These are phyloP conservation scores for Felis catus DNA, from an alignment of 2,113 vertebrate genomes.

Conservation along the genomic window DNA sequence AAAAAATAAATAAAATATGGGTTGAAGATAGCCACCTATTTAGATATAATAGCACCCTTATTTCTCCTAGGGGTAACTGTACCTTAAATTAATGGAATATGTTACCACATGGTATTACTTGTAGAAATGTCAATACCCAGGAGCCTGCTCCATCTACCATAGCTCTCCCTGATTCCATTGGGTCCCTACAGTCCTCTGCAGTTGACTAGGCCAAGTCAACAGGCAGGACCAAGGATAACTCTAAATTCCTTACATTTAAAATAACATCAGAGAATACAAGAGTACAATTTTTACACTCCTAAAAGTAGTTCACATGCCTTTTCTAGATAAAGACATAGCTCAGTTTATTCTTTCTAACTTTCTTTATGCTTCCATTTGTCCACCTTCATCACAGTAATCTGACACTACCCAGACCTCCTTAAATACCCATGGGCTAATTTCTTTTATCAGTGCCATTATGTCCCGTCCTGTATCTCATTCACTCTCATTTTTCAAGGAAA, in stretches of 20 bases:
- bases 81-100: background rate
- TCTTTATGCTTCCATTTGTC: background rate
- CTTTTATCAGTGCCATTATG: background rate
- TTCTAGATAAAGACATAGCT: background rate
- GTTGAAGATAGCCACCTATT: background rate
- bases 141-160: background rate
- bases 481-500: background rate
- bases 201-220: background rate
- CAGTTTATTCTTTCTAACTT: background rate
- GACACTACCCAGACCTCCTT: background rate
- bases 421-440: background rate
- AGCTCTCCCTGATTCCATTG: background rate
- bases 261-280: background rate
- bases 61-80: background rate
- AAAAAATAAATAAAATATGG: background rate
- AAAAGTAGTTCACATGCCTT: background rate
- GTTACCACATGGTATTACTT: background rate
- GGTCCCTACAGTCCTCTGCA: background rate
- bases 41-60: background rate
- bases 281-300: background rate
- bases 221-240: background rate
- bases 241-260: background rate
- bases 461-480: background rate
- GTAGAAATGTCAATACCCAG: background rate
- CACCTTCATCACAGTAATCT: background rate